Percentiles rank a stretch among this genome's conserved stretches.
These are phyloP conservation scores for Pseudomyrmex sp. DNA, from an alignment of 1,140 invertebrate species.

Conservation along the genomic window DNA sequence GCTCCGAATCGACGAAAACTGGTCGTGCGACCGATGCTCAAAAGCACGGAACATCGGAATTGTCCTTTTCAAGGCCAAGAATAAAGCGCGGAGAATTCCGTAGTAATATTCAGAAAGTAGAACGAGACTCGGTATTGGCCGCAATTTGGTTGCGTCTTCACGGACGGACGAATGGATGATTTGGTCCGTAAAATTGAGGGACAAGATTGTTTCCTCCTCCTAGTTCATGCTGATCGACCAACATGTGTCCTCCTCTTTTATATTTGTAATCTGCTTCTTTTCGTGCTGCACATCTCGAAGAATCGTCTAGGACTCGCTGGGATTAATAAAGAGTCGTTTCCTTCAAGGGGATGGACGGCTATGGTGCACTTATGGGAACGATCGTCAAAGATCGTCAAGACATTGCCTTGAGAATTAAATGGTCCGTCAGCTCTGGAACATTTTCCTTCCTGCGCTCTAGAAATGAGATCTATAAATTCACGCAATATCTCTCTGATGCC, in stretches of 20 bases:
- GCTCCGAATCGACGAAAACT: slow-evolving; percentile 36
- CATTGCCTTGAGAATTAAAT: slow-evolving; percentile 60
- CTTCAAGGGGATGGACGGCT: slow-evolving; percentile 32
- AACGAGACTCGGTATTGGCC: slow-evolving; percentile 45
- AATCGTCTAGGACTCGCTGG: slow-evolving; percentile 57
- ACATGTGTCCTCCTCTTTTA: neutral
- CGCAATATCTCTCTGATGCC: slow-evolving; percentile 33
- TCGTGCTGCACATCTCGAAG: slow-evolving; percentile 46
- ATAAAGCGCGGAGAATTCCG: slow-evolving; percentile 42
- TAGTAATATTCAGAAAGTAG: slow-evolving; percentile 63
- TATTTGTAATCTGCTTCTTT: slow-evolving; percentile 23
- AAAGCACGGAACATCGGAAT: slow-evolving; percentile 53
- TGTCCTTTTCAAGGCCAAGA: slow-evolving; percentile 20
- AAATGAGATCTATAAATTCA: slow-evolving; percentile 32
- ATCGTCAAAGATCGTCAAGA: slow-evolving; percentile 15
- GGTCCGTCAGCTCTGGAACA: neutral
- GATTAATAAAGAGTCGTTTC: slow-evolving; percentile 70
- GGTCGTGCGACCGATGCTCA: slow-evolving; percentile 14
- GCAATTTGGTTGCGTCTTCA: slow-evolving; percentile 75
- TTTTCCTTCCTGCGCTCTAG: neutral
- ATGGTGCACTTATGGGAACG: slow-evolving; percentile 61
- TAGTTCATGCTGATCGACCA: slow-evolving; percentile 14
- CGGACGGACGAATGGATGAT: slow-evolving; percentile 70
- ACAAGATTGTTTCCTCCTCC: slow-evolving; percentile 75
- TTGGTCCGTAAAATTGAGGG: slow-evolving; percentile 79